Base-by-base conservation (phyloP, 92 coral and sea anemone genomes). In the Porites rus region DNA sequence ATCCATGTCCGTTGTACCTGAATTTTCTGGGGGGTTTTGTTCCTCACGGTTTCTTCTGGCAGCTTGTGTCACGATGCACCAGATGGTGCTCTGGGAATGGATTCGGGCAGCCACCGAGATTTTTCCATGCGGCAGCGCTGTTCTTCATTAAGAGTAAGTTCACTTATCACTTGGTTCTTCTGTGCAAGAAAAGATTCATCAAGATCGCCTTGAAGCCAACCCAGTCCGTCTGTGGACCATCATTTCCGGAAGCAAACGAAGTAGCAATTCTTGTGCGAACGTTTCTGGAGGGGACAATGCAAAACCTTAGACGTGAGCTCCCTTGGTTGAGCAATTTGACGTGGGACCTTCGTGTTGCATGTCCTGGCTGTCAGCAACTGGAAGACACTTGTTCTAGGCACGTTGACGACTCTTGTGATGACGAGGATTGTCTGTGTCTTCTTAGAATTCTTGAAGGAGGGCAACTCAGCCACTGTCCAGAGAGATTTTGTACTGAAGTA, bases 1-100 rank as follows among this genome's bases (percentile, higher is more conserved):
- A 88, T 69, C 78, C 88, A 22, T 88, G 83, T 14, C 51, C 91
- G 5, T 60, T 88, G 72, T 83, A 74, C 43, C 72, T 88, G n/a
- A 84, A 13, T 13, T 54, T 54, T 13, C 2, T 9, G 13, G 10
- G 60, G 60, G 60, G 60, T 54, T 54, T 54, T 54, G 60, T 54
- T 54, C 60, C 60, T 13, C 60, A 54, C 13, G 60, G 60, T 54
- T 54, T 54, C 60, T 54, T 54, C 13, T 54, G 12, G 10, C 60
- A 54, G 60, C 16, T 54, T 13, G 11, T 54, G 2, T 54, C 60
- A 7, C 12, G 13, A 7, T 1, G 10, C 13, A 54, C 60, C 10
- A 54, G 3, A 54, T 54, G 12, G 12, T 54, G 60, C 60, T 54
- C 60, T 13, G 10, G 10, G 60, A 54, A 16, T 54, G 11, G 60